A percentile compares a stretch with the other conserved stretches of the same genome.
These are phyloP conservation scores for Champsocephalus gunnari DNA, from an alignment of 2,797 vertebrate genomes.

Conservation along the genomic window DNA sequence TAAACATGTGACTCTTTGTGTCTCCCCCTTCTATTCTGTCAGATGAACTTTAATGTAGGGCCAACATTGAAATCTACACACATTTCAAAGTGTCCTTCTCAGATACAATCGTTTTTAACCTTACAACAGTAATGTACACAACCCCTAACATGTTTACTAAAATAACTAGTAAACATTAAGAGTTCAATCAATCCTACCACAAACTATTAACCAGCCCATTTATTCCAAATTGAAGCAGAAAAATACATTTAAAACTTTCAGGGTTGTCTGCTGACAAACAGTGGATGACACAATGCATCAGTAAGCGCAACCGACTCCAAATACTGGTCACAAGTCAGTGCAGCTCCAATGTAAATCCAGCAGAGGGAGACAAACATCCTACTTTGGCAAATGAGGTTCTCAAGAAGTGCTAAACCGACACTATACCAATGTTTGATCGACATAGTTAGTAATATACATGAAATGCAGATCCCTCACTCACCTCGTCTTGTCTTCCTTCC, in stretches of 20 bases:
- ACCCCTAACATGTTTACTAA: neutral
- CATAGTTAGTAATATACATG: neutral
- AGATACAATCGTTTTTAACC: neutral
- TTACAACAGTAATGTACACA: neutral
- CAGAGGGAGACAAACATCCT: conserved; percentile 46
- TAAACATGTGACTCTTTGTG: neutral
- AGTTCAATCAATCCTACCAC: neutral
- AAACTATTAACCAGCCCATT: neutral
- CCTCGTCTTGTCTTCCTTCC: conserved; percentile 35
- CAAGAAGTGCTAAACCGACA: neutral
- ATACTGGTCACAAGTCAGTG: neutral
- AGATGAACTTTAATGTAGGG: neutral
- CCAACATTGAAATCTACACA: neutral
- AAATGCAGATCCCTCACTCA: conserved; percentile 7
- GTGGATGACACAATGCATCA: neutral
- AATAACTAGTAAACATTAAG: neutral
- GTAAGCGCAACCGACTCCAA: neutral
- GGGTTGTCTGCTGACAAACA: neutral
- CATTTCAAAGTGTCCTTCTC: neutral
- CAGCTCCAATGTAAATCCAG: conserved; percentile 24
- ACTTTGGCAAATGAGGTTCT: neutral
- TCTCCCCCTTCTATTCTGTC: conserved; percentile 17
- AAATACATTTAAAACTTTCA: neutral
- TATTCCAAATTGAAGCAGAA: neutral
- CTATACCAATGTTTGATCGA: neutral